phyloP scores from a whole-genome alignment of 2,113 vertebrate genomes.

The Tor tambroides region DNA sequence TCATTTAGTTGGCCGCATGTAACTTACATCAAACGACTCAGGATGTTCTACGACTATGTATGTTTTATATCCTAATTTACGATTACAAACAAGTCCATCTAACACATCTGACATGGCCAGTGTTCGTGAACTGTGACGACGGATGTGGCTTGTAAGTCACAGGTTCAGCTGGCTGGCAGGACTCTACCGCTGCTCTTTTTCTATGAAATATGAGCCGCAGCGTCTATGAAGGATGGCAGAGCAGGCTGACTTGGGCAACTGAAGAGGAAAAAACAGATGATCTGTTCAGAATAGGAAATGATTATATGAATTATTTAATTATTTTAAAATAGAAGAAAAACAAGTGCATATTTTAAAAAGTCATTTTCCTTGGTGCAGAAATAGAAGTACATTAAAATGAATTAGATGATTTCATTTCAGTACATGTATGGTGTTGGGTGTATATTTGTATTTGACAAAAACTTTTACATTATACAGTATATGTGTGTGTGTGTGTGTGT shows the following conservation, averaged over 20 bases:
- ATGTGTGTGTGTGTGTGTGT: not conserved
- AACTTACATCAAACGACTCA: not conserved
- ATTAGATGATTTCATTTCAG: not conserved
- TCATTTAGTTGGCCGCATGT: slow-evolving; percentile 26
- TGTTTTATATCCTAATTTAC: slow-evolving; percentile 51
- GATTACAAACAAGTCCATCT: slow-evolving; percentile 43
- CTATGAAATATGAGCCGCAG: not conserved
- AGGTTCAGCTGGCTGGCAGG: not conserved
- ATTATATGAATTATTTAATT: slow-evolving; percentile 19
- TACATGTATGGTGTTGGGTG: not conserved
- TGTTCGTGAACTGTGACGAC: slow-evolving; percentile 15
- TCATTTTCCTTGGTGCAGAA: not conserved
- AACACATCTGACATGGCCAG: slow-evolving; percentile 47
- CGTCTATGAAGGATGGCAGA: not conserved
- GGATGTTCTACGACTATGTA: slow-evolving; percentile 30
- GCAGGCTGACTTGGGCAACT: not conserved
- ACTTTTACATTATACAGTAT: too few species aligned
- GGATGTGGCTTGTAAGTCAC: slow-evolving; percentile 11
- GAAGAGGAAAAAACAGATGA: not conserved
- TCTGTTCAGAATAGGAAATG: slow-evolving; percentile 21
- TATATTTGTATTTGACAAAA: not conserved
- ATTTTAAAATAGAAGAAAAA: slow-evolving; percentile 19
- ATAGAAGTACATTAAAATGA: not conserved
- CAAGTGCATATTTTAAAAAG: not conserved
- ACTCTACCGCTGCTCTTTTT: not conserved